Conservation (phyloP, 2,797 vertebrate genomes). For the Gephyroberyx darwinii region DNA sequence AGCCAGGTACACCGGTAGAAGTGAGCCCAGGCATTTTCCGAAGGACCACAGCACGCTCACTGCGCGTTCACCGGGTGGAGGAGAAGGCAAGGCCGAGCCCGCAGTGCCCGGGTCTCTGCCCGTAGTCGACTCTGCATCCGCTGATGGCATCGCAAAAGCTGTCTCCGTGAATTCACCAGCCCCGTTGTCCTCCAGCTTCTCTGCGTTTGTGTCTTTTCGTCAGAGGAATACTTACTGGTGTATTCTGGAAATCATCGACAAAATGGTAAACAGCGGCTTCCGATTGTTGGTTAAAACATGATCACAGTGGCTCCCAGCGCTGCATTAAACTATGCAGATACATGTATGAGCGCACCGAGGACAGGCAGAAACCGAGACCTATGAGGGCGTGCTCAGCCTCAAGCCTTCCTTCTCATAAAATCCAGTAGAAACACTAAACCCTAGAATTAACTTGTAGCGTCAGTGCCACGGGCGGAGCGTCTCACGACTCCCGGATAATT, state of each 20-base stretch:
- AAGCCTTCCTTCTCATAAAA: constrained; percentile 66
- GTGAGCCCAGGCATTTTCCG: constrained; percentile 79
- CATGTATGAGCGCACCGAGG: constrained; percentile 36
- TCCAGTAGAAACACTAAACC: constrained; percentile 50
- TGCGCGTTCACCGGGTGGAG: constrained; percentile 70
- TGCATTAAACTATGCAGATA: constrained; percentile 45
- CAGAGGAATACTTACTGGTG: constrained; percentile 12
- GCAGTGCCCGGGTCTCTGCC: constrained; percentile 39
- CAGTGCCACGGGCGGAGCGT: constrained; percentile 44
- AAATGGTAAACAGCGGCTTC: not conserved
- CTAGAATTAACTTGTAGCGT: constrained; percentile 61
- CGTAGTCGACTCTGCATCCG: constrained; percentile 62
- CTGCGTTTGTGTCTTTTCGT: constrained; percentile 17
- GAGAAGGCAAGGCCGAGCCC: constrained; percentile 59
- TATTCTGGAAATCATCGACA: constrained; percentile 32
- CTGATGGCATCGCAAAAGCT: constrained; percentile 67
- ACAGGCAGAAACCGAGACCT: constrained; percentile 26
- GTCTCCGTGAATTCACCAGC: constrained; percentile 28
- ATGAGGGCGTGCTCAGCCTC: constrained; percentile 73
- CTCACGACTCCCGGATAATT: too few species aligned
- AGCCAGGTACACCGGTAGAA: constrained; percentile 85
- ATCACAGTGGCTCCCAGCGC: constrained; percentile 20
- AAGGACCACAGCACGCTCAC: constrained; percentile 80
- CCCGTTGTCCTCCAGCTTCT: constrained; percentile 32
- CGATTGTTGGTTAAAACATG: constrained; percentile 22